Evolutionary conservation across 2,113 vertebrate species (phyloP).

Genomic region (Oreocharis arfaki): DNA sequence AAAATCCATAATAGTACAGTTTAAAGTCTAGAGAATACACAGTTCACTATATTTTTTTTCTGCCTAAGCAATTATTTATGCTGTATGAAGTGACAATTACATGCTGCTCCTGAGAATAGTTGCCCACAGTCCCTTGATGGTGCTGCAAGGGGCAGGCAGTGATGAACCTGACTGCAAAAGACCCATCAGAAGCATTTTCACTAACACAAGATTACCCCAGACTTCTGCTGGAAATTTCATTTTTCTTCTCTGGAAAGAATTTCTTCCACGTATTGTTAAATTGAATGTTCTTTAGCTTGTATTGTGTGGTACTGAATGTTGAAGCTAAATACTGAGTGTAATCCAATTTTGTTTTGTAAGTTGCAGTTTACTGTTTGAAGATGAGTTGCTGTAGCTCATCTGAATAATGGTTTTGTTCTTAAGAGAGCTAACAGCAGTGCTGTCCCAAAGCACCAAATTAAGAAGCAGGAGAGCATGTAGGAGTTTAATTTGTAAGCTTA

Average conservation of each 20-base stretch:
- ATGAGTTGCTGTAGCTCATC: not conserved
- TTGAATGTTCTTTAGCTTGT: not conserved
- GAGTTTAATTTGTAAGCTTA: slow-evolving; percentile 68
- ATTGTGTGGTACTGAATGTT: not conserved
- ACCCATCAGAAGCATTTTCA: not conserved
- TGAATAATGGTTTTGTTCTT: slow-evolving; percentile 28
- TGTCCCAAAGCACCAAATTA: slow-evolving; percentile 60
- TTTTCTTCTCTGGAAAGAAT: not conserved
- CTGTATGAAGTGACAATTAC: not conserved
- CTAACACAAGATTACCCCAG: not conserved
- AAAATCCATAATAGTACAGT: not conserved
- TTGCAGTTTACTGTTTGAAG: slow-evolving; percentile 22
- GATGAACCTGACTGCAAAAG: not conserved
- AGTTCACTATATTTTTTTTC: not conserved
- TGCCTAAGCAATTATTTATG: not conserved
- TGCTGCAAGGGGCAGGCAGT: not conserved
- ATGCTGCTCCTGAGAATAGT: not conserved
- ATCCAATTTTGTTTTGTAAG: not conserved
- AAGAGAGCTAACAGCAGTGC: slow-evolving; percentile 6
- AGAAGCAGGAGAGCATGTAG: slow-evolving; percentile 46
- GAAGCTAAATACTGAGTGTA: not conserved
- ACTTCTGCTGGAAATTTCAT: not conserved
- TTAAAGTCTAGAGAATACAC: not conserved
- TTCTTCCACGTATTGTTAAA: not conserved
- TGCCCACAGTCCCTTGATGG: not conserved